Base-by-base conservation (phyloP, 92 coral and sea anemone species). In the Anthopleura xanthogrammica region DNA sequence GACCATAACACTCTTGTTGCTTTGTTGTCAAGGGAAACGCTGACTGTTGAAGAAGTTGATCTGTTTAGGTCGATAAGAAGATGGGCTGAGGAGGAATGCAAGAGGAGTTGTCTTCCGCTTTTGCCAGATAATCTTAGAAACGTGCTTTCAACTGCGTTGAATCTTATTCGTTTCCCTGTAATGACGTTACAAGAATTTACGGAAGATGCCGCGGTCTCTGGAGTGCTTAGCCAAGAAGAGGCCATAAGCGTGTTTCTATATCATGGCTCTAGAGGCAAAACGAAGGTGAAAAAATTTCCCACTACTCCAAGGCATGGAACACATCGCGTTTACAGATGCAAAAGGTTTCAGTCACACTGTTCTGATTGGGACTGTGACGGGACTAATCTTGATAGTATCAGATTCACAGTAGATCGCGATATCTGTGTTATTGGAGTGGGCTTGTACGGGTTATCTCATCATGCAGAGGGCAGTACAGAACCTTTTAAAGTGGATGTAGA, bases 331-430 rank as follows among this genome's bases (percentile, higher is more conserved):
- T 89, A 85, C 85, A 87, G 95, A 56, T 91, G 95, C 65, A 91
- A 88, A 39, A 64, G 98, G 72, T 93, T 91, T 65, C 90, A 81
- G 54, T 82, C 90, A 29, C 75, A 86, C 48, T 86, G 93, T 1
- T 84, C 92, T 23, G 93, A 93, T 60, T 93, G 98, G 98, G 74
- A 75, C 56, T 93, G 98, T 41, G 95, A 93, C 23, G 98, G 98
- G 14, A 87, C 95, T 0, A 91, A 92, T 75, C 93, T 93, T 0
- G 98, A 93, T 42, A 93, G 98, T 75, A 89, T 93, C 5, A 87
- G 90, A 29, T 93, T 93, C 83, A 85, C 93, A 40, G 98, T 93
- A 39, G 95, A 93, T 76, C 86, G 94, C 17, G 90, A 83, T 16
- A 84, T 93, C 16, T 79, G 80, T 36, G 88, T 91, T 0, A 85